Conservation (phyloP, 2,797 vertebrate species). For the Oreochromis mossambicus region DNA sequence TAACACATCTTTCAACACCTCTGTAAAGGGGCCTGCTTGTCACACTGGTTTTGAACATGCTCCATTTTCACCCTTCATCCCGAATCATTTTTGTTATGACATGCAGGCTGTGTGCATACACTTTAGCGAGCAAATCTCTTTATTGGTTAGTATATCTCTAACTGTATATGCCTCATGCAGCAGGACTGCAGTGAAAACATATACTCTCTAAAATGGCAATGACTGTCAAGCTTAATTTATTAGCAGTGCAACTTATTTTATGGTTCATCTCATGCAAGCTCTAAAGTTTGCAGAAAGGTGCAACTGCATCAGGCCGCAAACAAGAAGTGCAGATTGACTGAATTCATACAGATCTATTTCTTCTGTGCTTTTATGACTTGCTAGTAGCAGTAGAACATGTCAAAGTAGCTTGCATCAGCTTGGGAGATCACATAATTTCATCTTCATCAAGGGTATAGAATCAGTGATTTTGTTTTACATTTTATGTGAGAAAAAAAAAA, state of each 20-base stretch:
- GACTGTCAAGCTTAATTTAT: slow-evolving; percentile 67
- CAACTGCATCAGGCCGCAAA: slow-evolving; percentile 17
- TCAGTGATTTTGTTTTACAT: neutral
- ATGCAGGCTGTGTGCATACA: neutral
- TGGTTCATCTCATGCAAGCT: slow-evolving; percentile 57
- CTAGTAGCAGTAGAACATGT: neutral
- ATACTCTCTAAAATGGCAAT: slow-evolving; percentile 60
- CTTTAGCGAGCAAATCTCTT: neutral
- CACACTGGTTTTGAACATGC: slow-evolving; percentile 58
- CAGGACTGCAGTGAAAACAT: slow-evolving; percentile 53
- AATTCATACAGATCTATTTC: neutral
- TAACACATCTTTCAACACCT: slow-evolving; percentile 80
- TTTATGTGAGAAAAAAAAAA: neutral
- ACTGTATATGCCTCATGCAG: slow-evolving; percentile 39
- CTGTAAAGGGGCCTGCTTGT: slow-evolving; percentile 42
- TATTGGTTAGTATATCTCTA: slow-evolving; percentile 9
- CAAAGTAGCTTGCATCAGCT: neutral
- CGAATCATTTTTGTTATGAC: slow-evolving; percentile 17
- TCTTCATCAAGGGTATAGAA: neutral
- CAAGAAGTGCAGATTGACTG: neutral
- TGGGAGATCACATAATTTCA: neutral
- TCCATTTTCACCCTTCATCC: slow-evolving; percentile 40
- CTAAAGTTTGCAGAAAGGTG: slow-evolving; percentile 47
- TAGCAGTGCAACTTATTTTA: slow-evolving; percentile 65
- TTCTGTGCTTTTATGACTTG: neutral